Conservation (phyloP, 1,140 invertebrate species). For the Penaeus chinensis region DNA sequence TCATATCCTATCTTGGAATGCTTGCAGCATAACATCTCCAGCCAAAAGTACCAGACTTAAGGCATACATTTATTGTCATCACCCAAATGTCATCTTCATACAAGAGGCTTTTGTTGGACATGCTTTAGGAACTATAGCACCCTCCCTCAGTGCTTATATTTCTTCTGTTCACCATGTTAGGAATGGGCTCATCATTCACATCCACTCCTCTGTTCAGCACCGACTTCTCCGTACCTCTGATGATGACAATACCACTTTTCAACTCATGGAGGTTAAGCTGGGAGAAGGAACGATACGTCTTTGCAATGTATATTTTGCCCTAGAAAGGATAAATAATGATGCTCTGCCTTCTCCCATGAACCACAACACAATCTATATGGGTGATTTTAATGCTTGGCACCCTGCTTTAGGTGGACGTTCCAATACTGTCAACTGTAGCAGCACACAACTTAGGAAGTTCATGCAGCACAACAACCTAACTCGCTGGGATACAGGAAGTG, state of each 20-base stretch:
- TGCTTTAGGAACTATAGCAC: neutral
- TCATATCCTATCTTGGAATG: constrained; percentile 1
- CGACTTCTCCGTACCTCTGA: neutral
- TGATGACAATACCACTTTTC: neutral
- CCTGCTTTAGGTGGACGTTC: too few species aligned
- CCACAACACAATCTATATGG: too few species aligned
- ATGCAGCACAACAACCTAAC: too few species aligned
- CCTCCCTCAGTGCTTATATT: neutral
- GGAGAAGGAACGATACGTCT: too few species aligned
- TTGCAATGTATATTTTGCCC: too few species aligned
- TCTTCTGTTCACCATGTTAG: constrained; percentile 1
- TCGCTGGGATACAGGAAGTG: too few species aligned
- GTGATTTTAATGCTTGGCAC: too few species aligned
- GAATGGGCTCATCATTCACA: constrained; percentile 24
- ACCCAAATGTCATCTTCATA: constrained; percentile 5
- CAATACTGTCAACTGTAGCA: too few species aligned
- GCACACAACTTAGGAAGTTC: too few species aligned
- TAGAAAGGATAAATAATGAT: too few species aligned
- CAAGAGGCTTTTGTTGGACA: neutral
- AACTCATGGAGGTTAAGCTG: too few species aligned
- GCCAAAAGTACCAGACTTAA: neutral
- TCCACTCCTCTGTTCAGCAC: neutral
- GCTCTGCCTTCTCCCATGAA: too few species aligned
- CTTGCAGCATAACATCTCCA: neutral
- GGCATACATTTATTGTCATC: neutral